These are phyloP conservation scores for Lepus americanus DNA, from an alignment of 2,113 vertebrate species.

Conservation along the genomic window DNA sequence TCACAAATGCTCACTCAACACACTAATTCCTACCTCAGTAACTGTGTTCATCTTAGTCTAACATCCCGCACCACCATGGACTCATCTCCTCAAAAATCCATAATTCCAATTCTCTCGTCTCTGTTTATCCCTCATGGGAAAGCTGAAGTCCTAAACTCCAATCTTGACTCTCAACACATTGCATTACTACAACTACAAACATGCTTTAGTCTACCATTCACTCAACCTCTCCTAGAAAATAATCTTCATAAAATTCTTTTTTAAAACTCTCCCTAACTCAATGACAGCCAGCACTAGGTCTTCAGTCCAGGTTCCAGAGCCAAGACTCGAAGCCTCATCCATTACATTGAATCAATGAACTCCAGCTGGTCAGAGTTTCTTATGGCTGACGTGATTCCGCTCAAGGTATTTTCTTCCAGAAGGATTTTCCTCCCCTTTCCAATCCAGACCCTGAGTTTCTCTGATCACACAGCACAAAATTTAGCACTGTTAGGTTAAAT, in stretches of 20 bases:
- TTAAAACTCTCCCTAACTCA: neutral
- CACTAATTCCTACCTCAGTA: neutral
- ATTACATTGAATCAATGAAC: neutral
- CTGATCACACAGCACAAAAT: neutral
- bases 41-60: neutral
- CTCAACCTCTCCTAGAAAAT: neutral
- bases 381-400: neutral
- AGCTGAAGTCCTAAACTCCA: neutral
- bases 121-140: neutral
- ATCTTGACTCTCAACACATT: neutral
- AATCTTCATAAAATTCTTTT: neutral
- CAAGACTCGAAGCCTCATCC: neutral
- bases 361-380: neutral
- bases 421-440: neutral
- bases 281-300: neutral
- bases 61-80: neutral
- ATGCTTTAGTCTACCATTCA: neutral
- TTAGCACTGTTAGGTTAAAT: neutral
- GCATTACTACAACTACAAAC: neutral
- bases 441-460: neutral
- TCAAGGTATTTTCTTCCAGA: neutral
- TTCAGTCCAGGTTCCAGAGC: slow-evolving; percentile 36
- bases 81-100: neutral
- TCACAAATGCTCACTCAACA: neutral
- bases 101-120: neutral